Conservation (phyloP, 1,140 invertebrate species). For the Cydia strobilella region DNA sequence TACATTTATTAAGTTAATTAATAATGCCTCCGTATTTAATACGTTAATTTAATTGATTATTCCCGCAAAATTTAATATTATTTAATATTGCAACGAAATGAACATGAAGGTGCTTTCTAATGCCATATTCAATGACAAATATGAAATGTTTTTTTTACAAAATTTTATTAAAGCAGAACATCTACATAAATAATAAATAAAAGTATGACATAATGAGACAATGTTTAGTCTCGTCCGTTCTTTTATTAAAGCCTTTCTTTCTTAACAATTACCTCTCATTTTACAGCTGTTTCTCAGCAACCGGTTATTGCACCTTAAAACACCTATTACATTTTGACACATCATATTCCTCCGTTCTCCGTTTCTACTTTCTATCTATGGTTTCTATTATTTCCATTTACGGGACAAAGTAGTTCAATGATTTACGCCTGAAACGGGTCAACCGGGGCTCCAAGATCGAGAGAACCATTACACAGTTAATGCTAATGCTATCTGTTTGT, state of each 20-base stretch:
- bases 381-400: constrained; percentile 46
- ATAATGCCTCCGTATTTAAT: background rate
- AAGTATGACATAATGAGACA: background rate
- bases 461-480: constrained; percentile 42
- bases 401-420: constrained; percentile 48
- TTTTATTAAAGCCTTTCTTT: background rate
- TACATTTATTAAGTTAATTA: background rate
- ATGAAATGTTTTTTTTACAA: no score
- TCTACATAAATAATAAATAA: background rate
- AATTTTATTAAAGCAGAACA: background rate
- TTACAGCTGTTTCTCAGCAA: background rate
- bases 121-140: background rate
- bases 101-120: background rate
- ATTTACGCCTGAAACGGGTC: constrained; percentile 45
- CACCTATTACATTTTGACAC: constrained; percentile 51
- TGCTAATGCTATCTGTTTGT: constrained; percentile 35
- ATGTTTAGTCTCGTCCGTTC: no score
- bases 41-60: background rate
- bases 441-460: constrained; percentile 43
- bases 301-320: constrained; percentile 3
- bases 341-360: constrained; percentile 51
- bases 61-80: no score
- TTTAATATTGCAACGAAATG: background rate
- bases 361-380: no score
- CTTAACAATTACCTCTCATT: background rate